Conservation (phyloP, 2,113 vertebrate genomes). For the Pionites leucogaster region DNA sequence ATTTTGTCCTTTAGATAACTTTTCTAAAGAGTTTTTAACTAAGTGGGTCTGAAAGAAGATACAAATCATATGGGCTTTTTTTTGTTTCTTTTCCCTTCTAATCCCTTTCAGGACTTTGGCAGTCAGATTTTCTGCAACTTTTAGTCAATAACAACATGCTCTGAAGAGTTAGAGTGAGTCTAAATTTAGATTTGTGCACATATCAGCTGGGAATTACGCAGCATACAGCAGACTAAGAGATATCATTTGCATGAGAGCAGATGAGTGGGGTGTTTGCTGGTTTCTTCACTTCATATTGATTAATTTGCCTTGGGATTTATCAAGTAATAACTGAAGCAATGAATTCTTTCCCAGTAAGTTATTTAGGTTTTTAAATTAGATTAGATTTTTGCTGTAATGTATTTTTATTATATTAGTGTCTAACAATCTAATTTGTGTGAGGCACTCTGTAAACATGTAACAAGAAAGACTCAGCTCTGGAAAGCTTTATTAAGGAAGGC, state of each 20-base stretch:
- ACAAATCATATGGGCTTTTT: background rate
- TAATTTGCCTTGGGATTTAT: slow-evolving; percentile 56
- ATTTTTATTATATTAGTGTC: slow-evolving; percentile 48
- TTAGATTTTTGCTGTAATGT: slow-evolving; percentile 25
- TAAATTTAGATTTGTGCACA: background rate
- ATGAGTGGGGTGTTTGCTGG: background rate
- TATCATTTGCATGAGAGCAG: slow-evolving; percentile 6
- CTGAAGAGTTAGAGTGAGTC: background rate
- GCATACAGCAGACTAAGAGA: background rate
- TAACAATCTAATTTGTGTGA: slow-evolving; percentile 42
- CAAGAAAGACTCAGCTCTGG: background rate
- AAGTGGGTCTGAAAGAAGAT: background rate
- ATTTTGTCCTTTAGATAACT: background rate
- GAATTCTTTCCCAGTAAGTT: slow-evolving; percentile 24
- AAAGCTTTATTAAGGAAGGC: background rate
- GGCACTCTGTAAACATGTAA: background rate
- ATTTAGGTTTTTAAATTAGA: slow-evolving; percentile 38
- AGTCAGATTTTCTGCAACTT: slow-evolving; percentile 12
- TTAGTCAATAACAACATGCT: background rate
- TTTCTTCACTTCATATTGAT: slow-evolving; percentile 35
- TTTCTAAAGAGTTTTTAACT: background rate
- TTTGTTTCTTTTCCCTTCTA: background rate
- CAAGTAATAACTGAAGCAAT: slow-evolving; percentile 40
- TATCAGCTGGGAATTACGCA: background rate
- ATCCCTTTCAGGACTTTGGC: background rate